A percentile compares a stretch with the other conserved stretches of the same genome.
Conservation (phyloP, 2,888 invertebrate genomes). For the Acleris sparsana region DNA sequence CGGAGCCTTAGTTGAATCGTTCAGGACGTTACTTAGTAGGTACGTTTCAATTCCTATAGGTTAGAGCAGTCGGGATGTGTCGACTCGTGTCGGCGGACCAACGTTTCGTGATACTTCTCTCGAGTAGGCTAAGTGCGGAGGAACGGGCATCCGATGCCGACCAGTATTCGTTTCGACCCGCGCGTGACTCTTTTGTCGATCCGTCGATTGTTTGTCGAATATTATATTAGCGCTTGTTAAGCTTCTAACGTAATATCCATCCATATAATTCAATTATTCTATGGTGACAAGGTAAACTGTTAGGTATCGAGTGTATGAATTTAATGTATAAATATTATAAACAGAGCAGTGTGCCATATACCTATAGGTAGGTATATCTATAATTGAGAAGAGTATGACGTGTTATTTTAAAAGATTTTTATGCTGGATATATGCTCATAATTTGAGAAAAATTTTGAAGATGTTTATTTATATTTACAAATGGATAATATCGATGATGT, state of each 20-base stretch:
- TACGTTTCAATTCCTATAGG: conserved; percentile 73
- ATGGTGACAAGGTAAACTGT: conserved; percentile 81
- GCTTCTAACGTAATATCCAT: conserved; percentile 80
- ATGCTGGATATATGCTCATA: conserved; percentile 81
- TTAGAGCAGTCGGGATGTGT: conserved; percentile 59
- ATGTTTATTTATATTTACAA: conserved; percentile 79
- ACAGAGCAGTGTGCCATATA: conserved; percentile 79
- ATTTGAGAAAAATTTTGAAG: conserved; percentile 81
- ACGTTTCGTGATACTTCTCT: conserved; percentile 66
- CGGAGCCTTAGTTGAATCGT: conserved; percentile 55
- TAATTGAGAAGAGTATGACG: conserved; percentile 72
- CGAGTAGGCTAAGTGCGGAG: conserved; percentile 53
- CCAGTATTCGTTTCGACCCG: conserved; percentile 53
- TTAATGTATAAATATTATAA: conserved; percentile 60
- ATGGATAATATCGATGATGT: conserved; percentile 67
- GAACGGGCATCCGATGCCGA: conserved; percentile 65
- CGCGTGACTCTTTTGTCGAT: conserved; percentile 52
- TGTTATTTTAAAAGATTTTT: conserved; percentile 79
- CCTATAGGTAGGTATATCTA: conserved; percentile 61
- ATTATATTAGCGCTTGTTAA: conserved; percentile 73
- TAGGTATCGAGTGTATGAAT: conserved; percentile 72
- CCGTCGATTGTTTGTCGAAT: conserved; percentile 59
- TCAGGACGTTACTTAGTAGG: conserved; percentile 52
- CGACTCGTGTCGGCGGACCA: conserved; percentile 69
- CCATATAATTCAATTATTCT: conserved; percentile 82